Base-by-base conservation (phyloP, 2,113 vertebrate species). In the Corythornis madagascariensis region DNA sequence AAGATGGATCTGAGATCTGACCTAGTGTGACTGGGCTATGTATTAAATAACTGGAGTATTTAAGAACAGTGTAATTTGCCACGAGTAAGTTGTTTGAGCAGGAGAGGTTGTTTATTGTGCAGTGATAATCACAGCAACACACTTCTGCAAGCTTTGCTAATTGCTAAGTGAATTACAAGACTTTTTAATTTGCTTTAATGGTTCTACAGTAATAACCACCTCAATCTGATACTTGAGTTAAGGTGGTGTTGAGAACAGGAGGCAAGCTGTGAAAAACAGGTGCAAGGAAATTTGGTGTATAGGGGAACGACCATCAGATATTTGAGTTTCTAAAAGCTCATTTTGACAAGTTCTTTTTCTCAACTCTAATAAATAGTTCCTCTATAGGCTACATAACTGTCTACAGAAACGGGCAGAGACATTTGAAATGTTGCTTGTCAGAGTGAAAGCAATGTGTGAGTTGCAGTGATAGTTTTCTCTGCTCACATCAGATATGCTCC, bases 151-250 rank as follows among this genome's bases (percentile, higher is more conserved):
- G 19, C 47, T 66, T 85, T 79, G 42, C 59, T 84, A 72, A 65
- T 56, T 87, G 65, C 48, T 66, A 45, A 70, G 47, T 63, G 74
- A 87, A 60, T 87, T 70, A 66, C 28, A 75, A 87, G 53, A 42
- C 25, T 82, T 90, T 80, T 90, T n/a, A 82, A 4, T 89, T 92
- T 83, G 50, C 65, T 91, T 87, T 92, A 82, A 29, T 13, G 79
- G 42, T 70, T 92, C 59, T 63, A 47, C 25, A 59, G 10, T 63
- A 85, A 50, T 63, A 73, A 82, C 33, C 26, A 80, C 21, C 28
- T 76, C 59, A 60, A 6, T 55, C 47, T 86, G 72, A 79, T 88
- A 77, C 47, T 72, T 80, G 71, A 87, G 64, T 77, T 95, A 67
- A 74, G 43, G n/a, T 80, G 72, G 16, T 86, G 29, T 81, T 86